Base-by-base conservation (phyloP, 2,888 invertebrate genomes). In the Chironomus tentans region DNA sequence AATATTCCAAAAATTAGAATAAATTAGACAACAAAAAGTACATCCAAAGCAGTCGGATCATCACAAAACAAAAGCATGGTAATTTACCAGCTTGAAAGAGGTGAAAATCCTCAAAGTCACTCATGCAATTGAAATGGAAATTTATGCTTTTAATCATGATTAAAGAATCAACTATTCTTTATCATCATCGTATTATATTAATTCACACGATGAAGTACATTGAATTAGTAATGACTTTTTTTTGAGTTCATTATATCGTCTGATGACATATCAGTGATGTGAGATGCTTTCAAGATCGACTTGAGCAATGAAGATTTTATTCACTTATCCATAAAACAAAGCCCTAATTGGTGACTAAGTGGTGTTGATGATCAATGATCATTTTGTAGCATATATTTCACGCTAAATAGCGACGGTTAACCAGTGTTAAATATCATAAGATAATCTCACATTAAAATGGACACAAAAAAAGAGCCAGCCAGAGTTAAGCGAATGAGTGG, bases 21-120 rank as follows among this genome's bases (percentile, higher is more conserved):
- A 5, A 28, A 28, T 28, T 4, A 28, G 5, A 6, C 5, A 28
- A 1, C 28, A 28, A 4, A 28, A 7, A 38, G 38, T 10, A 7
- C 7, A 38, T 38, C 38, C 38, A 38, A 10, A 7, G 10, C 10
- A 10, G 10, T 10, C 10, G 38, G 38, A 38, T 10, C 7, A 10
- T 10, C 10, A 38, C 10, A 7, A 38, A 38, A 38, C 38, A 38
- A 38, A 38, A 38, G 10, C 10, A 38, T 38, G 38, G 22, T 22
- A 69, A 65, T 65, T 65, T 18, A 21, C 22, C 21, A 65, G 65
- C 15, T 65, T 18, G 4, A 69, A 69, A 69, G 50, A 56, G 47
- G 71, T 71, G 71, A 71, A 71, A 47, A 71, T 50, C 48, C 71
- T 21, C 56, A 28, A 71, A 71, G 71, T 71, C 71, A 71, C 71